Conservation (phyloP, 2,113 vertebrate genomes). For the Psephotus haematonotus region DNA sequence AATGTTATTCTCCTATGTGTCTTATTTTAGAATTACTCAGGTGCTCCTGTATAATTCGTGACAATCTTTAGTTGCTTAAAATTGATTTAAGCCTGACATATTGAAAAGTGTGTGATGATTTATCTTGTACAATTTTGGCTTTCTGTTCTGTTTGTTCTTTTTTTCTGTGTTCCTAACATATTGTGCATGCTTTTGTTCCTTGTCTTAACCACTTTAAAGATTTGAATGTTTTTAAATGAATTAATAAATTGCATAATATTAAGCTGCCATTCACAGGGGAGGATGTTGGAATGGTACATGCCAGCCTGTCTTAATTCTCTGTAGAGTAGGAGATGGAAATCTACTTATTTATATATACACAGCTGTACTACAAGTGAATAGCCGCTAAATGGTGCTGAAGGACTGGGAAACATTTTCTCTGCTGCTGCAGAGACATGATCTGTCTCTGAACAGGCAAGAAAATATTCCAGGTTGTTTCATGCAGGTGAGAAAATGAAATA, state of each 20-base stretch:
- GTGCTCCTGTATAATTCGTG: not conserved
- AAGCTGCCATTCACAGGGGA: not conserved
- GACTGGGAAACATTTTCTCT: not conserved
- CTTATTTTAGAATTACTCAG: not conserved
- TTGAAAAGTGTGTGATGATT: not conserved
- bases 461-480: not conserved
- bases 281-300: not conserved
- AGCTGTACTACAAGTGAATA: slow-evolving; percentile 15
- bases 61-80: not conserved
- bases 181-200: not conserved
- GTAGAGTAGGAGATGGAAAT: not conserved
- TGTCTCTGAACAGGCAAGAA: not conserved
- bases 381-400: slow-evolving; percentile 65
- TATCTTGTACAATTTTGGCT: not conserved
- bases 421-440: not conserved
- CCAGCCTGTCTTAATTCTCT: not conserved
- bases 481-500: not conserved
- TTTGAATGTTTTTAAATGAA: not conserved
- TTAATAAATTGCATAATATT: not conserved
- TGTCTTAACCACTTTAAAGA: not conserved
- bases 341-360: accelerated
- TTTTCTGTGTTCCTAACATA: not conserved
- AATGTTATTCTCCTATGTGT: not conserved
- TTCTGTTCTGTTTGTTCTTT: not conserved
- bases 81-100: not conserved